Percentiles rank a stretch among this genome's conserved stretches.
Evolutionary conservation across 2,113 vertebrate genomes (phyloP).

Genomic region (Crotalus horridus): DNA sequence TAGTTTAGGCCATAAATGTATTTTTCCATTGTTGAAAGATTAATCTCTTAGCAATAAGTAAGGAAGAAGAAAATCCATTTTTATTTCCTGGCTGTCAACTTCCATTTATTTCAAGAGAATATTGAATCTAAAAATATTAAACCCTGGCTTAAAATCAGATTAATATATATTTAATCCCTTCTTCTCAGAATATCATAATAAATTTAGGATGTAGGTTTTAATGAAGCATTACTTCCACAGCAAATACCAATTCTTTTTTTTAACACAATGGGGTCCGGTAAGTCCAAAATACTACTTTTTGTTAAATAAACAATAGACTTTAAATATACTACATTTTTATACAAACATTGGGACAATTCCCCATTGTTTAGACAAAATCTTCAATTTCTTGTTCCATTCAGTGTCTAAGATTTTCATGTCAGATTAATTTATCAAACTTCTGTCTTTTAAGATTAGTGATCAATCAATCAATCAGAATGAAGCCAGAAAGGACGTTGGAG

Average conservation of each 20-base stretch:
- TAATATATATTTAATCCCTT: neutral
- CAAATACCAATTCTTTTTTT: neutral
- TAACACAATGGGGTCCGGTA: neutral
- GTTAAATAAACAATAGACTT: neutral
- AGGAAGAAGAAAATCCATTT: neutral
- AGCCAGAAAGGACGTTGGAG: too few relatives aligned
- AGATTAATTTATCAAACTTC: neutral
- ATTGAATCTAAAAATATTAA: neutral
- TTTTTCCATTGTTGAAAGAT: neutral
- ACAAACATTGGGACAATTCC: neutral
- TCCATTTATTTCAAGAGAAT: neutral
- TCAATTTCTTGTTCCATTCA: neutral
- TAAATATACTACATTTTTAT: neutral
- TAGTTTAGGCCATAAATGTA: neutral
- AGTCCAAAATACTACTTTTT: neutral
- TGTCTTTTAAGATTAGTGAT: neutral
- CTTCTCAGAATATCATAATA: neutral
- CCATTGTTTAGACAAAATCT: neutral
- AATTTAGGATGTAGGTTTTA: neutral
- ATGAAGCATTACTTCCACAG: neutral
- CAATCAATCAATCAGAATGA: neutral
- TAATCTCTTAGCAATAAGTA: neutral
- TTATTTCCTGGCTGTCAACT: neutral
- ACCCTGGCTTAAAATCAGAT: neutral
- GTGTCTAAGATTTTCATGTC: neutral